Evolutionary conservation across 2,888 invertebrate species (phyloP).

Genomic region (Malacosoma neustria): DNA sequence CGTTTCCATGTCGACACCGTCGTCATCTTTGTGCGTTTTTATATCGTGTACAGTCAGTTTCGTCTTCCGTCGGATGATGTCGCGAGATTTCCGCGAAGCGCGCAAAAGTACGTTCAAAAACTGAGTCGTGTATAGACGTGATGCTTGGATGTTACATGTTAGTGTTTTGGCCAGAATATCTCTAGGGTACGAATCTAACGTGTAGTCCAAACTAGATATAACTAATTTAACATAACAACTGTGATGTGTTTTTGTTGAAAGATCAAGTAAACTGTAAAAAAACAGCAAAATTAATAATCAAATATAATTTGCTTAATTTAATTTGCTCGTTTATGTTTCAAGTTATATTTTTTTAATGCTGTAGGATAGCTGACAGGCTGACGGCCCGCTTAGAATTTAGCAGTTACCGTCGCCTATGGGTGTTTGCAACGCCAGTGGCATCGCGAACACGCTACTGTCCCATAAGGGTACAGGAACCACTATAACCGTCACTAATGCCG

Average conservation of each 20-base stretch:
- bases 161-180: conserved; percentile 77
- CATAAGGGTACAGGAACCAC: too few species aligned
- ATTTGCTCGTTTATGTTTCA: too few species aligned
- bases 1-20: conserved; percentile 78
- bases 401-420: too few species aligned
- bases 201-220: conserved; percentile 93
- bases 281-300: conserved; percentile 3
- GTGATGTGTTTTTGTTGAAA: conserved; percentile 88
- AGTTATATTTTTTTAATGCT: too few species aligned
- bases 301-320: neutral
- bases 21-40: conserved; percentile 38
- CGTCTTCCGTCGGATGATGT: conserved; percentile 53
- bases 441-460: too few species aligned
- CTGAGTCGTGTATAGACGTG: conserved; percentile 89
- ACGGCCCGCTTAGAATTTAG: too few species aligned
- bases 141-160: conserved; percentile 72
- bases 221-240: conserved; percentile 96
- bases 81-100: conserved; percentile 72
- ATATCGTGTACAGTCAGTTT: conserved; percentile 48
- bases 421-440: too few species aligned
- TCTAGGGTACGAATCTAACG: conserved; percentile 81
- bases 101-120: conserved; percentile 91
- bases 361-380: too few species aligned
- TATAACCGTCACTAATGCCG: too few species aligned
- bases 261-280: conserved; percentile 80